Evolutionary conservation across 2,113 vertebrate genomes (phyloP).

Genomic region (Grammomys surdaster): DNA sequence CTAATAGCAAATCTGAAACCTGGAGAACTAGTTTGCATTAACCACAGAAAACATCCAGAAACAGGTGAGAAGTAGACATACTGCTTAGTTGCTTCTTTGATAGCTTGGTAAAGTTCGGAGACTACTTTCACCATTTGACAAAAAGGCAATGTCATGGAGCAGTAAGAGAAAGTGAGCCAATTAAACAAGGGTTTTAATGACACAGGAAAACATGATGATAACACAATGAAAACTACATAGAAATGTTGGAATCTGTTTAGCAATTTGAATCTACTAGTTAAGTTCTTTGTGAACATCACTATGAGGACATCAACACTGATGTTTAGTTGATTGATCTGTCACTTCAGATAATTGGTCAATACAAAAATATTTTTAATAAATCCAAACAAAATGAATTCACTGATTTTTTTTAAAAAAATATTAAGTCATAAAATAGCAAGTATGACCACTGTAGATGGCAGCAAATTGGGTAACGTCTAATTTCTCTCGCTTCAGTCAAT

Average conservation of each 20-base stretch:
- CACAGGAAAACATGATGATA: background rate
- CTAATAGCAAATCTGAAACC: background rate
- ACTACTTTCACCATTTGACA: background rate
- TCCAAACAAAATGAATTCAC: background rate
- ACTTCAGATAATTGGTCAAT: background rate
- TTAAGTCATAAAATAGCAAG: background rate
- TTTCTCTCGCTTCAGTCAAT: background rate
- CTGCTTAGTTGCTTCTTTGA: background rate
- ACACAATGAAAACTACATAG: background rate
- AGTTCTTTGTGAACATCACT: background rate
- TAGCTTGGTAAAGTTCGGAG: background rate
- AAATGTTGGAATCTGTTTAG: background rate
- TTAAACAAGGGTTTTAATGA: background rate
- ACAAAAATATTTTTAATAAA: background rate
- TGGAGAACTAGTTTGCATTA: background rate
- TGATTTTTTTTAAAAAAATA: background rate
- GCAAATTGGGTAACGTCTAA: background rate
- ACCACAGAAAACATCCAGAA: background rate
- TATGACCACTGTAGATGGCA: background rate
- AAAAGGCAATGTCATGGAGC: background rate
- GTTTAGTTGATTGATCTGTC: background rate
- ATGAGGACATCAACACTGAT: background rate
- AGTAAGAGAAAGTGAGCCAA: background rate
- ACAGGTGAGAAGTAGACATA: background rate
- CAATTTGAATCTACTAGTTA: background rate